Evolutionary conservation across 2,113 vertebrate species (phyloP).

Genomic region (Barnardius zonarius): DNA sequence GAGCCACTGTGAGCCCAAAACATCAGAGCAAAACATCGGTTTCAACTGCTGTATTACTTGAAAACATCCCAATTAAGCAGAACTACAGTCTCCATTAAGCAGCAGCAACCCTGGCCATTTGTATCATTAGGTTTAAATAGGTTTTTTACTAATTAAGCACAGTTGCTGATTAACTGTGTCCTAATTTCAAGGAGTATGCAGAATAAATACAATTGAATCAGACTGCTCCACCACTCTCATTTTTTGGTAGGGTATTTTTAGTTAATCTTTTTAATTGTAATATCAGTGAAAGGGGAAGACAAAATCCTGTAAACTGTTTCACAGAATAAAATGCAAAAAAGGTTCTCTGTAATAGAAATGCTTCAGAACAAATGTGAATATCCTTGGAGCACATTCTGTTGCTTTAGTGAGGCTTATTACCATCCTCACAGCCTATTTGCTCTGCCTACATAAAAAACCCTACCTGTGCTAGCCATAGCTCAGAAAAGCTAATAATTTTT

Average conservation of each 20-base stretch:
- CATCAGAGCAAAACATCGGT: background rate
- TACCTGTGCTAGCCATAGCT: background rate
- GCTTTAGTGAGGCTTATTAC: background rate
- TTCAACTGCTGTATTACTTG: background rate
- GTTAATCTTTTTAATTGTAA: background rate
- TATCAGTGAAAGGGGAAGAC: background rate
- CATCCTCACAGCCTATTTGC: background rate
- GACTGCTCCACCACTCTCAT: background rate
- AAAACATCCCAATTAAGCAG: slow-evolving; percentile 3
- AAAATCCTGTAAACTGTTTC: background rate
- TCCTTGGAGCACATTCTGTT: background rate
- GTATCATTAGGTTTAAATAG: slow-evolving; percentile 4
- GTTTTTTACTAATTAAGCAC: slow-evolving; percentile 32
- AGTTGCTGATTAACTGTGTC: slow-evolving; percentile 15
- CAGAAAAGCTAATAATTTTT: background rate
- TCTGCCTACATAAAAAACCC: background rate
- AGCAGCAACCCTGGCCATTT: background rate
- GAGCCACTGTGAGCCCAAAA: background rate
- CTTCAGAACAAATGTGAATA: background rate
- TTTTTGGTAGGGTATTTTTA: background rate
- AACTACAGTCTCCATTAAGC: background rate
- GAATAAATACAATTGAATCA: background rate
- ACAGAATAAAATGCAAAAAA: background rate
- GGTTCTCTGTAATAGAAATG: background rate
- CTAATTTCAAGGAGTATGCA: background rate